Conservation (phyloP, 2,113 vertebrate genomes). For the Saccopteryx bilineata region DNA sequence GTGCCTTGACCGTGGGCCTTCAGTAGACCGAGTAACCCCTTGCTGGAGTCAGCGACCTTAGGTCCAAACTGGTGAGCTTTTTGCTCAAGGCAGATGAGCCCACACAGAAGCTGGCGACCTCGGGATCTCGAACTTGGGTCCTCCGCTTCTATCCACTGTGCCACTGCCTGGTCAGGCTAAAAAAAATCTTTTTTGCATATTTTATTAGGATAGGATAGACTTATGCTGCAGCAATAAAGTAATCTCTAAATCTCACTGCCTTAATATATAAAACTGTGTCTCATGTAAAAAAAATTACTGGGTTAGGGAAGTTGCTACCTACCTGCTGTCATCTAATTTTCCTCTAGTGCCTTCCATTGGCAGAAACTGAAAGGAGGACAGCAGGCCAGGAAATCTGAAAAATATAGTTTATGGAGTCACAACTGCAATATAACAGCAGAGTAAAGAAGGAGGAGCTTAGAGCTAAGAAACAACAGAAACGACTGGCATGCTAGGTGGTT, state of each 20-base stretch:
- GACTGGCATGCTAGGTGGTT: not conserved
- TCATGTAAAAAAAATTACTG: not conserved
- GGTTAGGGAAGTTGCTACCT: not conserved
- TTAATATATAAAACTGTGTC: not conserved
- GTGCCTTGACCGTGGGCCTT: too few relatives aligned
- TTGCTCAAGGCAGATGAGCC: too few relatives aligned
- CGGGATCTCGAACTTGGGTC: too few relatives aligned
- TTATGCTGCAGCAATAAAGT: conserved; percentile 25
- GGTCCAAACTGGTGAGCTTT: too few relatives aligned
- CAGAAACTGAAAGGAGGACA: conserved; percentile 1
- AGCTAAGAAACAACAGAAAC: not conserved
- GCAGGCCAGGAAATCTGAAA: not conserved
- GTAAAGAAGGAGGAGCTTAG: not conserved
- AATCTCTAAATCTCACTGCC: not conserved
- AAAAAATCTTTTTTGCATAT: not conserved
- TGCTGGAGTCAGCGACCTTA: too few relatives aligned
- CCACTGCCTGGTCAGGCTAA: not conserved
- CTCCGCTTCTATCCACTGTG: too few relatives aligned
- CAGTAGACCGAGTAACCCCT: too few relatives aligned
- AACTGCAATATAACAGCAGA: not conserved
- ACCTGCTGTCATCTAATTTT: not conserved
- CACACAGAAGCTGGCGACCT: too few relatives aligned
- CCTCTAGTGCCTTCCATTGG: not conserved
- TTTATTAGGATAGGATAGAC: conserved; percentile 20
- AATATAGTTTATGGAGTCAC: not conserved